A percentile compares a stretch with the other conserved stretches of the same genome.
These are phyloP conservation scores for Baccha elongata DNA, from an alignment of 2,888 invertebrate genomes.

Conservation along the genomic window DNA sequence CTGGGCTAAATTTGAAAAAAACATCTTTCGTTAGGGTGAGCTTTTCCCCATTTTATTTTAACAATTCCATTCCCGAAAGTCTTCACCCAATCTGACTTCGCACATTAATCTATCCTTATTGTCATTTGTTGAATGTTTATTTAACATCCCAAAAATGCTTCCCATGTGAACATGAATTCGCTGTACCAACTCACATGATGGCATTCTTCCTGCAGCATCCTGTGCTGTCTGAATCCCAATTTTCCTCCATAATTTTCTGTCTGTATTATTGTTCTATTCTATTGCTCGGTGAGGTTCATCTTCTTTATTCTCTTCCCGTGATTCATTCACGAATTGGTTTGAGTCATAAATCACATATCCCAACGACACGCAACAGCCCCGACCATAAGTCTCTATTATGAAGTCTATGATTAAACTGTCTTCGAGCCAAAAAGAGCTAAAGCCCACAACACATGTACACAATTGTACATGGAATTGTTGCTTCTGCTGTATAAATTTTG, in stretches of 20 bases:
- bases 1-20: too few species aligned
- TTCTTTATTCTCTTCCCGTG: constrained; percentile 3
- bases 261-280: constrained; percentile 1
- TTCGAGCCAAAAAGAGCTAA: constrained; percentile 32
- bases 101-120: not conserved
- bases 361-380: constrained; percentile 67
- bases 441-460: not conserved
- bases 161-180: constrained; percentile 26
- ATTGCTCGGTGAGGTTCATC: not conserved
- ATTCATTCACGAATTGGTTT: constrained; percentile 39
- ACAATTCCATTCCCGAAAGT: not conserved
- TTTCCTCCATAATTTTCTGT: constrained; percentile 28
- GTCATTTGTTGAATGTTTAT: constrained; percentile 27
- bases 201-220: constrained; percentile 21
- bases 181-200: constrained; percentile 31
- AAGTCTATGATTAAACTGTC: constrained; percentile 71
- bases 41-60: too few species aligned
- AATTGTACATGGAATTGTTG: constrained; percentile 31
- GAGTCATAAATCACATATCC: constrained; percentile 62
- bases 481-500: constrained; percentile 33
- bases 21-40: too few species aligned
- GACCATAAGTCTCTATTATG: constrained; percentile 64
- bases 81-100: not conserved
- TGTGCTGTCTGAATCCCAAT: constrained; percentile 42
- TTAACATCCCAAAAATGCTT: constrained; percentile 30